Evolutionary conservation across 1,140 invertebrate genomes (phyloP), one percentile per base, ranked within the genome.

Genomic region (Cotesia typhae): DNA sequence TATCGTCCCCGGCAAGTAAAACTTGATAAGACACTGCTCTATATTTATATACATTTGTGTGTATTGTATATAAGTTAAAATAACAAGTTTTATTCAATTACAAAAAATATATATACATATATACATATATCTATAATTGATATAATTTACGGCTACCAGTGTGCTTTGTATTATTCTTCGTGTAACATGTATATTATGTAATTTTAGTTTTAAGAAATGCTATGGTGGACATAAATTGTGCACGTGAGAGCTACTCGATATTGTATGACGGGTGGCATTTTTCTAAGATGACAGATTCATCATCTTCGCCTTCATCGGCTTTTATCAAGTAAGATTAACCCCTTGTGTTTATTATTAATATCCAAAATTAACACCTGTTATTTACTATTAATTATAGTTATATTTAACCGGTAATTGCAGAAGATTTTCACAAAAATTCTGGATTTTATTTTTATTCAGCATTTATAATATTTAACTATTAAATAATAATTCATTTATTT

Each of bases 201-300:
- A 67, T 67, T 67, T 52, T 4, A n/a, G 17, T 52, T 52, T 77
- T 70, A 75, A 51, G 28, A 65, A 77, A 77, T 81, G 79, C 71
- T 82, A 83, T 83, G 82, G 72, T 81, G 72, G 71, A 80, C 75
- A 78, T 80, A 77, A 78, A 73, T 72, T 78, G 74, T 74, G 53
- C 76, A 75, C 73, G 77, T 81, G 74, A 81, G 70, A 76, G 70
- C 71, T 75, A 67, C 57, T 70, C 68, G 71, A 76, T 66, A 67
- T 78, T 67, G 65, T 67, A 71, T 70, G 75, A 74, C 74, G 76
- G 77, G 77, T 77, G 76, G 78, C 77, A 75, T 77, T 70, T 76
- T 66, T 75, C 71, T 59, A 82, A 83, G 78, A 83, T 83, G 82
- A 79, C 81, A 73, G 82, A 82, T 76, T 75, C 77, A 75, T 75